Evolutionary conservation across 1,140 invertebrate genomes (phyloP).

Genomic region (Polypedilum pembai): DNA sequence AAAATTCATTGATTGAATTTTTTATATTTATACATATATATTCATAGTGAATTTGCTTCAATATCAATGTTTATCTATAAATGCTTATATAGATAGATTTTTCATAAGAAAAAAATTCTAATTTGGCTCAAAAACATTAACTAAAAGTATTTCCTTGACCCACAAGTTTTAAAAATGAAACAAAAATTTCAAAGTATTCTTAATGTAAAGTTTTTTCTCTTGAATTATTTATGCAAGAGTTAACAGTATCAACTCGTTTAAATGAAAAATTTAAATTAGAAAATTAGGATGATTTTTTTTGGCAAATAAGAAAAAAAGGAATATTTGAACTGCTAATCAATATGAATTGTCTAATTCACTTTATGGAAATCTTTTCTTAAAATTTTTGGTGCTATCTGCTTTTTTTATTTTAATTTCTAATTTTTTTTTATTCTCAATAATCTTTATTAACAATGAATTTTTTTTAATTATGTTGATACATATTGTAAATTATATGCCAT

Average conservation of each 20-base stretch:
- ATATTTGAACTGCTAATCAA: not conserved
- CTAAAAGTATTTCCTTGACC: not conserved
- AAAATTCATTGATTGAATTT: not conserved
- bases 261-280: not conserved
- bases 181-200: not conserved
- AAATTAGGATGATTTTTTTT: not conserved
- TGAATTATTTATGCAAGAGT: not conserved
- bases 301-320: not conserved
- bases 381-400: not conserved
- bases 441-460: not conserved
- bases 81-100: too few relatives aligned
- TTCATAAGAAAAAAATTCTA: not conserved
- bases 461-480: not conserved
- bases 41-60: too few relatives aligned
- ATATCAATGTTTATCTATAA: too few relatives aligned
- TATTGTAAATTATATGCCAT: not conserved
- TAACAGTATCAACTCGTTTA: not conserved
- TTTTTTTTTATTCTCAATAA: not conserved
- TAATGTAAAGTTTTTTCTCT: not conserved
- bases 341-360: not conserved
- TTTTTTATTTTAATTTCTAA: not conserved
- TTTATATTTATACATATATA: not conserved
- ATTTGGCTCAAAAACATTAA: conserved; percentile 3
- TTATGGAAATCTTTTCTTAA: not conserved
- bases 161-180: not conserved